Percentiles rank a stretch among this genome's conserved stretches.
phyloP scores from a whole-genome alignment of 2,113 vertebrate species.

The Cinclus mexicanus region DNA sequence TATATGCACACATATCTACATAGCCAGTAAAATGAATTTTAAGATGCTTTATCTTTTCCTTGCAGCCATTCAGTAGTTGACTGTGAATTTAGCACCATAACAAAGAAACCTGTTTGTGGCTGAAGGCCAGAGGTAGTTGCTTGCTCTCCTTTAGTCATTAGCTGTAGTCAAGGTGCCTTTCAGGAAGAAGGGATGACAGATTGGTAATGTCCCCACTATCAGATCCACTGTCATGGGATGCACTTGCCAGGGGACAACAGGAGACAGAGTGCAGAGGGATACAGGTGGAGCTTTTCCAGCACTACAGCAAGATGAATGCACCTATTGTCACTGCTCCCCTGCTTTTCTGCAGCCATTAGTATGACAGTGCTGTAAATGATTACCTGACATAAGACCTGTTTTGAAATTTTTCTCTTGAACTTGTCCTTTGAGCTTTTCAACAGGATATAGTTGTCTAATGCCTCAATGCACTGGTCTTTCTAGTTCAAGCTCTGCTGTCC shows the following conservation, averaged over 20 bases:
- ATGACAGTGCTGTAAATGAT: slow-evolving; percentile 76
- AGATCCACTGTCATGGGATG: slow-evolving; percentile 56
- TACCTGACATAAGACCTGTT: slow-evolving; percentile 70
- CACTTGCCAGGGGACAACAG: slow-evolving; percentile 52
- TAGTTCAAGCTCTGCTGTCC: slow-evolving; percentile 22
- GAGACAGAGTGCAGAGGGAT: slow-evolving; percentile 72
- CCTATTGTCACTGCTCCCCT: slow-evolving; percentile 66
- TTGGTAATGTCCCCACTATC: slow-evolving; percentile 40
- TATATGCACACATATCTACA: no score
- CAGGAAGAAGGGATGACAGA: slow-evolving; percentile 76
- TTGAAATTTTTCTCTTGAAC: slow-evolving; percentile 69
- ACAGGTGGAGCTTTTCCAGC: slow-evolving; percentile 70
- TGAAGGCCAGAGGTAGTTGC: background rate
- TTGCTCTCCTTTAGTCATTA: slow-evolving; percentile 61
- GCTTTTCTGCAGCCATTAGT: slow-evolving; percentile 75
- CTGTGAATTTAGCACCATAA: background rate
- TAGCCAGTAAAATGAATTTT: background rate
- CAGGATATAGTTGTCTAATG: slow-evolving; percentile 15
- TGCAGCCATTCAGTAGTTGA: background rate
- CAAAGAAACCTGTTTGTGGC: background rate
- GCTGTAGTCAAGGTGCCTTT: slow-evolving; percentile 81
- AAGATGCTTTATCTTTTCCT: background rate
- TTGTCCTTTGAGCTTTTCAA: slow-evolving; percentile 64
- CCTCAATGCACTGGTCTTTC: slow-evolving; percentile 43
- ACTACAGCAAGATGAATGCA: slow-evolving; percentile 74